Evolutionary conservation across 1,140 invertebrate species (phyloP).

Genomic region (Macrocentrus cingulum): DNA sequence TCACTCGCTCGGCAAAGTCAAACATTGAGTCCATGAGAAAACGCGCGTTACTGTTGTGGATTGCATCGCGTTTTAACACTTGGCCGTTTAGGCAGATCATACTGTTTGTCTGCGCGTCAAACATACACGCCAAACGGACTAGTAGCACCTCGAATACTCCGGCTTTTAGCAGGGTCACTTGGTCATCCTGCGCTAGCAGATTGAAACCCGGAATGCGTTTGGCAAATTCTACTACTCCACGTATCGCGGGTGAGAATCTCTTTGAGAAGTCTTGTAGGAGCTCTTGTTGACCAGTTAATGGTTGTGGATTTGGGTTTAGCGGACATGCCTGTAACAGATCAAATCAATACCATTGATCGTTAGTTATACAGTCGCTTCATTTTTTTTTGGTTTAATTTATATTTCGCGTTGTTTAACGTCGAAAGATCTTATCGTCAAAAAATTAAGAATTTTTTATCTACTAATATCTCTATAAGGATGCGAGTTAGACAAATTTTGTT

Average conservation of each 20-base stretch:
- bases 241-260: conserved; percentile 92
- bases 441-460: too few species aligned
- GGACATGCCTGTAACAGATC: conserved; percentile 83
- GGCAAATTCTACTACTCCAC: conserved; percentile 96
- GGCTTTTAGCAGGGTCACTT: conserved; percentile 94
- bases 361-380: background rate
- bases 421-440: too few species aligned
- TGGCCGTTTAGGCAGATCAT: conserved; percentile 93
- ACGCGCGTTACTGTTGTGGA: conserved; percentile 87
- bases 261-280: conserved; percentile 86
- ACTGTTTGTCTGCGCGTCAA: conserved; percentile 84
- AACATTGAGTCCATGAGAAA: conserved; percentile 97
- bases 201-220: conserved; percentile 96
- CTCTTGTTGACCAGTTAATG: conserved; percentile 76
- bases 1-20: conserved; percentile 94
- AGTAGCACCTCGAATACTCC: conserved; percentile 93
- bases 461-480: too few species aligned
- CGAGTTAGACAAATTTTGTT: too few species aligned
- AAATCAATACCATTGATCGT: conserved; percentile 39
- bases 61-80: conserved; percentile 84
- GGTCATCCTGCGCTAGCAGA: conserved; percentile 91
- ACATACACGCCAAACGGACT: conserved; percentile 91
- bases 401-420: background rate
- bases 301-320: conserved; percentile 88
- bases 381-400: background rate